Base-by-base conservation (phyloP, 1,140 invertebrate species). In the Campoletis sonorensis region DNA sequence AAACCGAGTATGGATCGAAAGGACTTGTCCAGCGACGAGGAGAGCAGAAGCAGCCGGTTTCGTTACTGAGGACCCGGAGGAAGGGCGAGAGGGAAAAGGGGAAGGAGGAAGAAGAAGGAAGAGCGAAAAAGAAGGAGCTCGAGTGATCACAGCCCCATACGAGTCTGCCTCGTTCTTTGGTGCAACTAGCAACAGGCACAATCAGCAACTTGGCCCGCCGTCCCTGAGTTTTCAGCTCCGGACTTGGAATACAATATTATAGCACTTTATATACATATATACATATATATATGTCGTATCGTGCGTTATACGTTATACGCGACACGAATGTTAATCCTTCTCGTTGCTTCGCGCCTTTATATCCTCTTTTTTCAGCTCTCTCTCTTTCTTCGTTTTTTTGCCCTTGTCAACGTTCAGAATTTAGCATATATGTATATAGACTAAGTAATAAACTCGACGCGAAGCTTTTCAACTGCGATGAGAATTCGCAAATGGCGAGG, bases 301-400 rank as follows among this genome's bases (percentile, higher is more conserved):
- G 75, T 81, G 68, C 72, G 58, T 64, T 67, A 72, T 80, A 82
- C 78, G 72, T 82, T 67, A 70, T 82, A 82, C 79, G 64, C 79
- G 79, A 78, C 49, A 83, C 75, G 82, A 81, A 81, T 81, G 61
- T 81, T 81, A 81, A 81, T 81, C 71, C 71, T 58, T 79, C 64
- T 64, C 72, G 79, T 33, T 70, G 27, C 15, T 33, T 70, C 30
- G 67, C 67, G 15, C 67, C 67, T 70, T 33, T 80, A 80, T 80
- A 58, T 80, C 79, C 79, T 80, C 61, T 33, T 58, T 71, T 23
- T 76, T 23, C 33, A 64, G 13, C 3, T 37, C 33, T 18, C 49
- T 61, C 40, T 45, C 40, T n/a, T n/a, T 51, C 33, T 1, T 61
- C 3, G n/a, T 8, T 54, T 54, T 51, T 54, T 61, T 77, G 45